Percentiles rank a stretch among this genome's conserved stretches.
Conservation (phyloP, 2,888 invertebrate species). For the Cepaea hortensis region DNA sequence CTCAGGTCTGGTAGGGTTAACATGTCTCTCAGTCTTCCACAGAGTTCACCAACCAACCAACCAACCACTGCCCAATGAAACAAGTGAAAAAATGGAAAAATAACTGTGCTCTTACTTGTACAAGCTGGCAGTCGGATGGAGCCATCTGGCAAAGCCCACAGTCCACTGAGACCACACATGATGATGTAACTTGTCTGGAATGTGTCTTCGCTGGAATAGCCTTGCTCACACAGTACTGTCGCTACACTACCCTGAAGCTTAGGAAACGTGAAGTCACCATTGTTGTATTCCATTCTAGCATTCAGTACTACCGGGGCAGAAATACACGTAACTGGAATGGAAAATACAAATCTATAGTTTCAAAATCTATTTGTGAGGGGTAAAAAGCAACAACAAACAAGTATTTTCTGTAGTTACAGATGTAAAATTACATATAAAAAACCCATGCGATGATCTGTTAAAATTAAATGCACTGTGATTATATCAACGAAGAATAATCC, state of each 20-base stretch:
- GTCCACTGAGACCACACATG: constrained; percentile 50
- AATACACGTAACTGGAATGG: constrained; percentile 20
- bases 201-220: constrained; percentile 48
- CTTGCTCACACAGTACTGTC: constrained; percentile 55
- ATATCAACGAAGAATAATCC: too few relatives aligned
- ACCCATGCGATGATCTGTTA: too few relatives aligned
- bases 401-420: too few relatives aligned
- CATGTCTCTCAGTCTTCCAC: too few relatives aligned
- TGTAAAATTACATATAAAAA: too few relatives aligned
- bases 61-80: background rate
- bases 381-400: too few relatives aligned
- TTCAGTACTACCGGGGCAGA: constrained; percentile 32
- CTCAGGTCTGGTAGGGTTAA: too few relatives aligned
- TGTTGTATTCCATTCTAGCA: constrained; percentile 23
- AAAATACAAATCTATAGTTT: background rate
- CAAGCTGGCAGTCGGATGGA: constrained; percentile 47
- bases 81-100: background rate
- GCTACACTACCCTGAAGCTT: constrained; percentile 52
- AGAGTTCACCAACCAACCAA: too few relatives aligned
- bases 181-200: constrained; percentile 46
- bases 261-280: constrained; percentile 17
- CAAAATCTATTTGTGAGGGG: too few relatives aligned
- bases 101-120: constrained; percentile 44
- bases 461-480: too few relatives aligned
- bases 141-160: constrained; percentile 52